Base-by-base conservation (phyloP, 2,888 invertebrate genomes). In the Agrochola circellaris region DNA sequence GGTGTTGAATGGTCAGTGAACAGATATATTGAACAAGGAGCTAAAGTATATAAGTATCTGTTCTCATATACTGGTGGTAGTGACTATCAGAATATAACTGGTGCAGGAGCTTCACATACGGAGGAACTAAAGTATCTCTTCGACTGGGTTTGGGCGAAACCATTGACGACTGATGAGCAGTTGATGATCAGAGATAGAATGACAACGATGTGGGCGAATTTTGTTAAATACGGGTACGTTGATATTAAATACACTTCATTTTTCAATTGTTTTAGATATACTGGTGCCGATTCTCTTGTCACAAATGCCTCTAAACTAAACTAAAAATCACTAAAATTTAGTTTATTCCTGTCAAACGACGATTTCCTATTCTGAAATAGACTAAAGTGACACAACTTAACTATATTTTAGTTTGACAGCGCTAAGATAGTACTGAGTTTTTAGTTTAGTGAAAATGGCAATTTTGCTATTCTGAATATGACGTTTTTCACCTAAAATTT, bases 151-250 rank as follows among this genome's bases (percentile, higher is more conserved):
- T 77, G 78, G 79, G 84, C 85, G 5, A 66, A 74, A 7, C 74
- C 82, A 0, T 65, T 89, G 45, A 68, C 20, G 5, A 84, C 86
- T 13, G 84, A 79, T 0, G 93, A 94, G 68, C 92, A 93, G 67
- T 62, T 85, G 0, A 26, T 83, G 68, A 90, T 94, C 26, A 92
- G 93, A n/a, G 90, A 93, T 5, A 82, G 88, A 62, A 91, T 93
- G 90, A 90, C 91, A 0, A 87, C 79, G 2, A 78, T 93, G 88
- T 94, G 94, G 92, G 89, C 92, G 0, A 93, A 95, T 73, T 94
- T 95, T 71, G 92, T 92, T 2, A 95, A 93, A 82, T 88, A 85
- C 67, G 92, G 93, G 94, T 93, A 81, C 87, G 92, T 89, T 66
- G 9, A n/a, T 1, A n/a, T 17, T 34, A 20, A 34, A 30, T 1